These are phyloP conservation scores for Neotoxoptera formosana DNA, from an alignment of 1,140 invertebrate genomes.

Conservation along the genomic window DNA sequence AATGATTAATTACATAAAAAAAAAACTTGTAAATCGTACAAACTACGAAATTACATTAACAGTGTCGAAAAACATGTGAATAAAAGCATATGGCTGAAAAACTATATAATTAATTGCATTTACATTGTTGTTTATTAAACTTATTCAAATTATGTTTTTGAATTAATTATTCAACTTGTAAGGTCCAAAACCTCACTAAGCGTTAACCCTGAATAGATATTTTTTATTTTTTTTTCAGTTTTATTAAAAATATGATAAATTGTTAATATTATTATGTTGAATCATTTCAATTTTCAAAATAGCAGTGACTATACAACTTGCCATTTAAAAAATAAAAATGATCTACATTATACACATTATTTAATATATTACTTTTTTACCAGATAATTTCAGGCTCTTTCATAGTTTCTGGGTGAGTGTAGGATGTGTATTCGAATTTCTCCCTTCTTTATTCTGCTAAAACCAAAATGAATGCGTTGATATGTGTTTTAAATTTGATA, in stretches of 20 bases:
- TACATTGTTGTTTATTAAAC: background rate
- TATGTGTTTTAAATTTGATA: background rate
- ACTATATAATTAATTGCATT: slow-evolving; percentile 10
- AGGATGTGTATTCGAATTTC: background rate
- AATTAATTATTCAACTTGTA: slow-evolving; percentile 32
- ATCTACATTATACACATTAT: background rate
- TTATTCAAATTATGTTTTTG: slow-evolving; percentile 20
- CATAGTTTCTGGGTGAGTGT: background rate
- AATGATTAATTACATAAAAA: background rate
- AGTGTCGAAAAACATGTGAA: slow-evolving; percentile 36
- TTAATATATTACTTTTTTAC: background rate
- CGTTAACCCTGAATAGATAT: background rate
- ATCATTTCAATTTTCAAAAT: background rate
- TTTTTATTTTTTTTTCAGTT: background rate
- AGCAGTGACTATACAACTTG: background rate
- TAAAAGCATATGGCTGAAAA: slow-evolving; percentile 30
- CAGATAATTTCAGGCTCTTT: background rate
- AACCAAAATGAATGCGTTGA: too few species aligned
- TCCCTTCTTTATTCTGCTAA: background rate
- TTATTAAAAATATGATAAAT: slow-evolving; percentile 18
- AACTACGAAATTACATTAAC: background rate
- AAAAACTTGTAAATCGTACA: background rate
- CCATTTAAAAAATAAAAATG: background rate
- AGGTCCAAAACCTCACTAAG: background rate
- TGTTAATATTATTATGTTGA: background rate